Evolutionary conservation across 2,113 vertebrate species (phyloP), one percentile per base, ranked within the genome.

Genomic region (Hystrix cristata): DNA sequence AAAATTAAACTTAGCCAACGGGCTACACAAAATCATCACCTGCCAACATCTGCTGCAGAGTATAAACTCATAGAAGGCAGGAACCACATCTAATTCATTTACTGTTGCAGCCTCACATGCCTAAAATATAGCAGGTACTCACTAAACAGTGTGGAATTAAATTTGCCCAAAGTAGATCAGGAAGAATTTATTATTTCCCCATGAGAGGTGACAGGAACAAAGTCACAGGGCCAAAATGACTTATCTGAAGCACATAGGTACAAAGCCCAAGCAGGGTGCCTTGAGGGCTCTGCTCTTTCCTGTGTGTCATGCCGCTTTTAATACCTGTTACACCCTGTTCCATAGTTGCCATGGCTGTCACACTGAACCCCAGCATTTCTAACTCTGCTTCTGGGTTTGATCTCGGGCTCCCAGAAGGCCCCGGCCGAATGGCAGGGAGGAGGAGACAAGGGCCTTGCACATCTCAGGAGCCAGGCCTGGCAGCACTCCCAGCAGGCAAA

Each of bases 1-100:
- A 90, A 94, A 83, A 59, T 57, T 79, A 90, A 85, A 53, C 87
- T 87, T 90, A 90, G 18, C 51, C 86, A 34, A 83, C 6, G 46
- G 65, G 15, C 18, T 87, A 8, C 72, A 43, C 5, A 82, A 60
- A 91, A 72, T 59, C n/a, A 60, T 6, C 4, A 1, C n/a, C 86
- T 91, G n/a, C 57, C 82, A 62, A 16, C 21, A 91, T 55, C 55
- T 69, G 4, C 43, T 91, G 31, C 9, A 83, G 64, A 67, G 10
- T 7, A 1, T 55, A 74, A 90, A 12, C 62, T 80, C 78, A 12
- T 0, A 7, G 79, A 89, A 38, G 55, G 34, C 71, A 72, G 31
- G 48, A 11, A 1, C 34, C 23, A 7, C 0, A 2, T 79, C 55
- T 64, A 48, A 67, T 1, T 7, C 27, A 34, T 38, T 38, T 6